phyloP scores from a whole-genome alignment of 2,113 vertebrate species.

The Synchiropus splendidus region DNA sequence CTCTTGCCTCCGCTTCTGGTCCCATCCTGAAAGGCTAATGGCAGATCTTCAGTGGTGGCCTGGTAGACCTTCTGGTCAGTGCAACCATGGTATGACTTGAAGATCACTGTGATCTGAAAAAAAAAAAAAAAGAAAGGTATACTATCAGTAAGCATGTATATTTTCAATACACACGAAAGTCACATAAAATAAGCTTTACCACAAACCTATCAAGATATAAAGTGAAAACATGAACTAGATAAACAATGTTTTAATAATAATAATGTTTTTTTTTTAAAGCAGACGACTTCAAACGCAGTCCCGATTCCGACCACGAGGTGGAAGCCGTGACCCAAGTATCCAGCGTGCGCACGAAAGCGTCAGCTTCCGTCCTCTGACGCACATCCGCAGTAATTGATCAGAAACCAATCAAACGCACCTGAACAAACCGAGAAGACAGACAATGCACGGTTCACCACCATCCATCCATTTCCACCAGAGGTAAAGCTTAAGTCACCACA shows the following conservation, averaged over 20 bases:
- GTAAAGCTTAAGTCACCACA: too few relatives aligned
- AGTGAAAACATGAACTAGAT: too few relatives aligned
- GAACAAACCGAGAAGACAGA: background rate
- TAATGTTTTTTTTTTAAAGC: too few relatives aligned
- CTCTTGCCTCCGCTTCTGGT: conserved; percentile 62
- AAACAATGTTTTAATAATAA: too few relatives aligned
- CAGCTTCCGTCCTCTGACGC: background rate
- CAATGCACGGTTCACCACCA: conserved; percentile 12
- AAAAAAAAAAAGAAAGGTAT: background rate
- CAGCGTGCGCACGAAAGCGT: background rate
- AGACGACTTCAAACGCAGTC: conserved; percentile 8
- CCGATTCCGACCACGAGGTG: conserved; percentile 43
- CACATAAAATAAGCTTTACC: background rate
- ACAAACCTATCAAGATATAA: background rate
- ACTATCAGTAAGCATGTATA: background rate
- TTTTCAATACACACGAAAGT: background rate
- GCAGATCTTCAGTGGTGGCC: conserved; percentile 72
- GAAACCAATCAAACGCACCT: background rate
- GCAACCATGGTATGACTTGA: conserved; percentile 71
- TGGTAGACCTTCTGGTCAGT: conserved; percentile 78
- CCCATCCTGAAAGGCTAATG: conserved; percentile 72
- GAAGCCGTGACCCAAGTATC: conserved; percentile 42
- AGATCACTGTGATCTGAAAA: conserved; percentile 73
- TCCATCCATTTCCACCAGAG: conserved; percentile 3
- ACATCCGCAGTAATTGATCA: background rate